phyloP scores from a whole-genome alignment of 2,113 vertebrate genomes.

The Dinomys branickii region DNA sequence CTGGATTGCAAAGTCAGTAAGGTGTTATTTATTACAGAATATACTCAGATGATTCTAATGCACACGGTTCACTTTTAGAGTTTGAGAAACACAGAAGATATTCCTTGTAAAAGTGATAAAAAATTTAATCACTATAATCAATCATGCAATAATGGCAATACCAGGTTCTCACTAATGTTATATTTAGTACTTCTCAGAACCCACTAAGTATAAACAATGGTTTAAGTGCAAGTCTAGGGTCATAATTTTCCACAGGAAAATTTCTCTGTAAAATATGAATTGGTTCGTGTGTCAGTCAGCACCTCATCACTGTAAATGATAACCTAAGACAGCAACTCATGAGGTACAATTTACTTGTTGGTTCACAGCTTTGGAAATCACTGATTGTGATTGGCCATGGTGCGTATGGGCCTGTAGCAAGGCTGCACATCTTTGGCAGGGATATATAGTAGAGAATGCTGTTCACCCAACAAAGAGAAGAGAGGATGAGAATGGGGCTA shows the following conservation, averaged over 20 bases:
- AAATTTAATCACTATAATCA: background rate
- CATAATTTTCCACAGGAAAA: background rate
- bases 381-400: background rate
- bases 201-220: background rate
- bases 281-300: background rate
- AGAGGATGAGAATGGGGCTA: background rate
- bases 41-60: background rate
- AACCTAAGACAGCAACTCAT: too few relatives aligned
- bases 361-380: background rate
- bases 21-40: background rate
- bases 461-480: background rate
- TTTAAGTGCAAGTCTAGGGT: background rate
- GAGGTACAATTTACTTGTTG: background rate
- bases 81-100: background rate
- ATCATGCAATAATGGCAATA: background rate
- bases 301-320: background rate
- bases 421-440: background rate
- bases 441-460: background rate
- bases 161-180: background rate
- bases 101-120: background rate
- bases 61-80: background rate
- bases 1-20: background rate
- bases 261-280: background rate
- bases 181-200: background rate
- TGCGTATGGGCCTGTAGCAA: background rate